Evolutionary conservation across 2,113 vertebrate species (phyloP).

Genomic region (Ptilorrhoa leucosticta): DNA sequence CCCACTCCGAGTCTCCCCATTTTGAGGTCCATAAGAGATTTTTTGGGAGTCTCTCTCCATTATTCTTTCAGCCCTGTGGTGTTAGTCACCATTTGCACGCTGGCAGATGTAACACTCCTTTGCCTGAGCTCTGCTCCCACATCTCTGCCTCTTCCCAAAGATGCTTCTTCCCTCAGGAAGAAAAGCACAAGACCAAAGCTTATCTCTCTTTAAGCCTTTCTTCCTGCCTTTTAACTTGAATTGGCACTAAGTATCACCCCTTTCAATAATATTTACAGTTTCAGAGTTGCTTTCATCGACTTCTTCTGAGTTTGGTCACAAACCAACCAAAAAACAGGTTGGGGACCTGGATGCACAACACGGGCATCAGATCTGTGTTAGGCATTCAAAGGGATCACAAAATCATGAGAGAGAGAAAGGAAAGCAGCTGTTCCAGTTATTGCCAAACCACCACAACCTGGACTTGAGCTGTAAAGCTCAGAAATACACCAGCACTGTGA

Average conservation of each 20-base stretch:
- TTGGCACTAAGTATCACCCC: not conserved
- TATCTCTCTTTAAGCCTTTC: not conserved
- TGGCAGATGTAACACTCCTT: not conserved
- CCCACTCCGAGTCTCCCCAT: not conserved
- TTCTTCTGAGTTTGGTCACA: not conserved
- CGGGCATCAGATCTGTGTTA: fast-evolving
- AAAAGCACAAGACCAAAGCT: not conserved
- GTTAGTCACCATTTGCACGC: not conserved
- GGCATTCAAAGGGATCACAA: not conserved
- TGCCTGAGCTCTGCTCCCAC: not conserved
- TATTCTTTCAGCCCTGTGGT: not conserved
- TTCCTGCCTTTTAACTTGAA: not conserved
- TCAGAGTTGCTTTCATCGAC: not conserved
- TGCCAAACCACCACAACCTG: not conserved
- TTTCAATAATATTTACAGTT: not conserved
- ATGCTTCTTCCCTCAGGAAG: not conserved
- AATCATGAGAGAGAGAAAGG: not conserved
- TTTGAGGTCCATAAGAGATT: not conserved
- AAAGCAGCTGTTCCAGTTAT: fast-evolving
- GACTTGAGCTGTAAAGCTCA: not conserved
- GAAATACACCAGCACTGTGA: fast-evolving
- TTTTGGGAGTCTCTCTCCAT: not conserved
- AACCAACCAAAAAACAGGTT: not conserved
- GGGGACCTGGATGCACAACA: not conserved
- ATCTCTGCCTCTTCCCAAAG: not conserved